Conservation (phyloP, 2,888 invertebrate genomes). For the Drosophila borealis region DNA sequence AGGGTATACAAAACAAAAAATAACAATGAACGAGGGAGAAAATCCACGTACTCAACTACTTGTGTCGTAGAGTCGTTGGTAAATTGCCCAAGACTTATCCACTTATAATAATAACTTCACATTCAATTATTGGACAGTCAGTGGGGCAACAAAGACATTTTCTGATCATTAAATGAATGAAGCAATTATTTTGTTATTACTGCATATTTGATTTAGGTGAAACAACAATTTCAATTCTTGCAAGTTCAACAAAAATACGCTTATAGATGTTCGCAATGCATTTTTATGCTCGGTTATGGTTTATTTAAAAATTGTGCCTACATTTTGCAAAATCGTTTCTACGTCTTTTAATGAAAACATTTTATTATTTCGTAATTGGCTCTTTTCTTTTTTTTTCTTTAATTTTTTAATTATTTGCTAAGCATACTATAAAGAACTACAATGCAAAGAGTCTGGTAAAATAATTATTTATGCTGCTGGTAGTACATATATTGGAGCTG, state of each 20-base stretch:
- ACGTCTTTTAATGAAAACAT: too few species aligned
- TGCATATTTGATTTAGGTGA: conserved; percentile 58
- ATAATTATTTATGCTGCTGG: too few species aligned
- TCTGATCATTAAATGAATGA: conserved; percentile 74
- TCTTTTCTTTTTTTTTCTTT: too few species aligned
- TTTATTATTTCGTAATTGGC: too few species aligned
- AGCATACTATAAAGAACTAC: too few species aligned
- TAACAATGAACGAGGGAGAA: background rate
- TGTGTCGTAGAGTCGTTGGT: background rate
- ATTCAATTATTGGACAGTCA: conserved; percentile 42
- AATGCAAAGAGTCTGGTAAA: too few species aligned
- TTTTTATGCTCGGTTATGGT: background rate
- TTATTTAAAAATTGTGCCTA: background rate
- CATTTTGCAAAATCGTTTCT: background rate
- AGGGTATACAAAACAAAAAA: background rate
- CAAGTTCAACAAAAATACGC: background rate
- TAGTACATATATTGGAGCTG: too few species aligned
- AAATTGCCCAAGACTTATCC: conserved; percentile 4
- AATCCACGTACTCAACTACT: background rate
- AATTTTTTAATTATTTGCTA: too few species aligned
- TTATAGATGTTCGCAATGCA: background rate
- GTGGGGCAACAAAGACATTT: conserved; percentile 51
- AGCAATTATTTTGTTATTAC: conserved; percentile 72
- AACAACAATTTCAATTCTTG: conserved; percentile 15
- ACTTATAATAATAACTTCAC: conserved; percentile 52